Base-by-base conservation (phyloP, 2,113 vertebrate genomes). In the Corythornis cristatus region DNA sequence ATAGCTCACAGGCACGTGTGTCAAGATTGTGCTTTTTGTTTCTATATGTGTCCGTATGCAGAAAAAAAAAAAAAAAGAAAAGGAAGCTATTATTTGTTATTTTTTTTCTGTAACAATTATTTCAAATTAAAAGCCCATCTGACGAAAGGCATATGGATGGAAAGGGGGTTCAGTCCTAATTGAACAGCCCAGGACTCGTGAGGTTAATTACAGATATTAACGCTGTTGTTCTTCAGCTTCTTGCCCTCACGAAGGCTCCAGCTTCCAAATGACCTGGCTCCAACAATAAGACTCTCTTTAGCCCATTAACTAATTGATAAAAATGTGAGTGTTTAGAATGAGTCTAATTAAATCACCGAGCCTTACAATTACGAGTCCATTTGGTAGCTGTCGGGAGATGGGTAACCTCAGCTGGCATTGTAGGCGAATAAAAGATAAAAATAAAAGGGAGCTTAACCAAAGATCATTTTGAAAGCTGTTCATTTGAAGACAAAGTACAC, bases 271-370 rank as follows among this genome's bases (percentile, higher is more conserved):
- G 98, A 98, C 98, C 98, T 98, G 98, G 97, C 97, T 98, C 90
- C 91, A 96, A 98, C 97, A 98, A 98, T 97, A 97, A 97, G 96
- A 96, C 97, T 97, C 98, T 97, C 98, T 97, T 97, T 98, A 98
- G 97, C 98, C 97, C 97, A 98, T 98, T 98, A 98, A 98, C 98
- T 98, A 98, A 98, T 98, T 98, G 98, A 98, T 98, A 98, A 98
- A 98, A 98, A 98, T 97, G 97, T 97, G 97, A 98, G 97, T 98
- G 96, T 98, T 98, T 97, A 96, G 97, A 98, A 98, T 97, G 97
- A 97, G 97, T 98, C 98, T 98, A 98, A 98, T 98, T 98, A 98
- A 98, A 98, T 98, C 97, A 97, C 98, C 86, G 70, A 98, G 97
- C 95, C 97, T 98, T 97, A 97, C 97, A 98, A 98, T 98, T 97